A percentile compares a stretch with the other conserved stretches of the same genome.
Conservation (phyloP, 2,113 vertebrate genomes). For the Lophius piscatorius region DNA sequence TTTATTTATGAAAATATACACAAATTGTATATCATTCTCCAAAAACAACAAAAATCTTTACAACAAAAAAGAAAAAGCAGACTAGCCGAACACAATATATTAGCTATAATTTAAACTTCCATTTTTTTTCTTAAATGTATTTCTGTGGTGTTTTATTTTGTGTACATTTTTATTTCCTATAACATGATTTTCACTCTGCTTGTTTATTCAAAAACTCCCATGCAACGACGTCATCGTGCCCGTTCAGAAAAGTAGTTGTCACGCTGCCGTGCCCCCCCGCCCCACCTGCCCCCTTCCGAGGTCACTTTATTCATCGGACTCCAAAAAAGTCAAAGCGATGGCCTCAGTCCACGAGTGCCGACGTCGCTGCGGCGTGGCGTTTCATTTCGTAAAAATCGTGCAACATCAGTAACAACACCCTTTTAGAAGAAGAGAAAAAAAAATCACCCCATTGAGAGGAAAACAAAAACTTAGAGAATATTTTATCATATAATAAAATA, state of each 20-base stretch:
- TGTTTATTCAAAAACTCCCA: slow-evolving; percentile 74
- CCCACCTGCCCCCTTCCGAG: slow-evolving; percentile 4
- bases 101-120: slow-evolving; percentile 85
- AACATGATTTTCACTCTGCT: slow-evolving; percentile 81
- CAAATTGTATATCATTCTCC: slow-evolving; percentile 93
- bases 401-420: slow-evolving; percentile 87
- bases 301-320: slow-evolving; percentile 79
- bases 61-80: slow-evolving; percentile 90
- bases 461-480: slow-evolving; percentile 81
- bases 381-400: slow-evolving; percentile 79
- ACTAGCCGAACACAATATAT: slow-evolving; percentile 95
- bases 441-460: slow-evolving; percentile 70
- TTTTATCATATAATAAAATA: slow-evolving; percentile 82
- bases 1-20: slow-evolving; percentile 98
- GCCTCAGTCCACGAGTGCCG: slow-evolving; percentile 67
- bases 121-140: slow-evolving; percentile 68
- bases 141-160: slow-evolving; percentile 83
- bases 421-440: slow-evolving; percentile 61
- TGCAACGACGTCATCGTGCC: slow-evolving; percentile 84
- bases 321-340: slow-evolving; percentile 88
- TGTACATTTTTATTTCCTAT: slow-evolving; percentile 83
- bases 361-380: slow-evolving; percentile 70
- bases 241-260: slow-evolving; percentile 87
- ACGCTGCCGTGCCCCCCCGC: slow-evolving; percentile 35
- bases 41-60: slow-evolving; percentile 85